phyloP scores from a whole-genome alignment of 2,888 invertebrate genomes.

The Endotricha flammealis region DNA sequence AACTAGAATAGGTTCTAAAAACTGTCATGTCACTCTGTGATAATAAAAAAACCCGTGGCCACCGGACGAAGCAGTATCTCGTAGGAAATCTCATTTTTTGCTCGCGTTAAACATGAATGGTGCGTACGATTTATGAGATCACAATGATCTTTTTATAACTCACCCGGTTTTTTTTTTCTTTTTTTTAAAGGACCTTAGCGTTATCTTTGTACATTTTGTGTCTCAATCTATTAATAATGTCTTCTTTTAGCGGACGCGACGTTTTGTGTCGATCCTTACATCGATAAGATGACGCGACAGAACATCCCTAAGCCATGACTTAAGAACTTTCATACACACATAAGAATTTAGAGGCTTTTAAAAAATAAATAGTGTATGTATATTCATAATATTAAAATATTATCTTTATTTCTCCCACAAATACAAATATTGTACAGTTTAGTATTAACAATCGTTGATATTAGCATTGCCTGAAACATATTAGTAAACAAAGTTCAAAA shows the following conservation, averaged over 20 bases:
- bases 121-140: slow-evolving; percentile 74
- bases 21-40: slow-evolving; percentile 30
- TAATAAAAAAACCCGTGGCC: slow-evolving; percentile 48
- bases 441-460: no score
- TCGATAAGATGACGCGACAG: slow-evolving; percentile 47
- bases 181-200: slow-evolving; percentile 40
- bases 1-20: no score
- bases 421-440: no score
- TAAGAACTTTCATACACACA: slow-evolving; percentile 10
- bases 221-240: slow-evolving; percentile 76
- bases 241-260: slow-evolving; percentile 62
- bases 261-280: slow-evolving; percentile 52
- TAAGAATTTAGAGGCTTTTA: no score
- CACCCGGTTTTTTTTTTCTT: slow-evolving; percentile 46
- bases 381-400: no score
- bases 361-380: no score
- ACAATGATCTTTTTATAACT: slow-evolving; percentile 69
- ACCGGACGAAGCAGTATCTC: slow-evolving; percentile 68
- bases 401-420: no score
- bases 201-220: slow-evolving; percentile 70
- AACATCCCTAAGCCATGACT: slow-evolving; percentile 32
- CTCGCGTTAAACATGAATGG: slow-evolving; percentile 68
- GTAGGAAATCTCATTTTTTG: slow-evolving; percentile 72
- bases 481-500: no score
- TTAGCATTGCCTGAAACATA: no score